phyloP scores from a whole-genome alignment of 1,140 invertebrate genomes.

The Drosophila busckii region DNA sequence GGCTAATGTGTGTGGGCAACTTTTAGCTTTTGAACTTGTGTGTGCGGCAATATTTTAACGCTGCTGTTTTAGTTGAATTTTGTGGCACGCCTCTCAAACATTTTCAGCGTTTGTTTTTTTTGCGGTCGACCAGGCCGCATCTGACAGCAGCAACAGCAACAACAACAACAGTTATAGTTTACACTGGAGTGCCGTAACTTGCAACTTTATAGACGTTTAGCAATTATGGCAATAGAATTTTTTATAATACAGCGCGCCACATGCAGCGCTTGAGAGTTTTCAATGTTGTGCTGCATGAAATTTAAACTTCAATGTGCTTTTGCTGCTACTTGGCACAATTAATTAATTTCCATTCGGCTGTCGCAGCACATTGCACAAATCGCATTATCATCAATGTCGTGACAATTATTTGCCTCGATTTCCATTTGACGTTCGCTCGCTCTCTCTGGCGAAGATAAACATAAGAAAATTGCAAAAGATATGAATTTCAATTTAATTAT shows the following conservation, averaged over 20 bases:
- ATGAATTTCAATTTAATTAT: too few relatives aligned
- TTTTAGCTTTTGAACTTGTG: conserved; percentile 43
- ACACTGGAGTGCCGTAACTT: conserved; percentile 37
- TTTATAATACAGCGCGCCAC: conserved; percentile 31
- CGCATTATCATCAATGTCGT: too few relatives aligned
- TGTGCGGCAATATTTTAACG: conserved; percentile 63
- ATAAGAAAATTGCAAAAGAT: too few relatives aligned
- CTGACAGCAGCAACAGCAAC: neutral
- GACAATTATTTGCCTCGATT: too few relatives aligned
- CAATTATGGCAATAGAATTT: conserved; percentile 62
- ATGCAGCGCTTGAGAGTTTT: too few relatives aligned
- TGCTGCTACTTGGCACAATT: too few relatives aligned
- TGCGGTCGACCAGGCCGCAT: conserved; percentile 34
- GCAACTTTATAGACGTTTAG: conserved; percentile 66
- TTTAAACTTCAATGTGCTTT: too few relatives aligned
- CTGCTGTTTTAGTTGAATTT: conserved; percentile 65
- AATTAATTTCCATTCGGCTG: neutral
- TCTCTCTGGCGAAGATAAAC: too few relatives aligned
- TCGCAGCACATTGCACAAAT: neutral
- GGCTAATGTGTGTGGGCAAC: too few relatives aligned
- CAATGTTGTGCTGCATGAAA: too few relatives aligned
- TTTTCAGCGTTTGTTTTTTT: conserved; percentile 2
- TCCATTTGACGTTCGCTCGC: too few relatives aligned
- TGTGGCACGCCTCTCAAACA: conserved; percentile 2
- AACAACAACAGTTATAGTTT: neutral